Evolutionary conservation across 2,888 invertebrate species (phyloP).

Genomic region (Abscondita cerata): DNA sequence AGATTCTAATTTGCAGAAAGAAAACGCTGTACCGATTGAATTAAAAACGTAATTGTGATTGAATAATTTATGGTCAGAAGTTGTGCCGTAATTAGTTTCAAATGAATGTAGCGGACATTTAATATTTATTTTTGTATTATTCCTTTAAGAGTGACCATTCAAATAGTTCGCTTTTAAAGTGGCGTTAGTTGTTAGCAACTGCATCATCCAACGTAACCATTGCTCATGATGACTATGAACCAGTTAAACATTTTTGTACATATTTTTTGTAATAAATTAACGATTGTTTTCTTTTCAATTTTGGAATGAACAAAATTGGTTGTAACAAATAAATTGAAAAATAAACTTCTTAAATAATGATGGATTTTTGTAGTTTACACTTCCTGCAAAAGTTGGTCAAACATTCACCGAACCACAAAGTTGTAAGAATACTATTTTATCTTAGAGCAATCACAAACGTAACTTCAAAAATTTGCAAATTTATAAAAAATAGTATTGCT

Average conservation of each 20-base stretch:
- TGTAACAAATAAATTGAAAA: not conserved
- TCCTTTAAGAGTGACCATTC: not conserved
- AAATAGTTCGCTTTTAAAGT: constrained; percentile 17
- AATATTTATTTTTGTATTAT: not conserved
- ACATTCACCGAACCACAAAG: not conserved
- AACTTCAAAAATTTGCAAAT: no score
- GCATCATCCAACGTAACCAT: not conserved
- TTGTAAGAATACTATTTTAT: no score
- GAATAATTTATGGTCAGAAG: not conserved
- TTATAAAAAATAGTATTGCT: no score
- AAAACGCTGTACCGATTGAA: not conserved
- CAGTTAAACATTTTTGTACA: not conserved
- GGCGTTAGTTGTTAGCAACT: constrained; percentile 3
- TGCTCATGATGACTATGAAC: constrained; percentile 2
- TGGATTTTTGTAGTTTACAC: no score
- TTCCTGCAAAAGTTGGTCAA: constrained; percentile 6
- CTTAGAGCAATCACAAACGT: no score
- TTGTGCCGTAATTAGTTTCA: not conserved
- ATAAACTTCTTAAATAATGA: no score
- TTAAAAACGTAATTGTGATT: constrained; percentile 3
- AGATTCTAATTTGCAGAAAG: constrained; percentile 15
- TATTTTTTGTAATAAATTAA: not conserved
- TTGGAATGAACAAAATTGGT: not conserved
- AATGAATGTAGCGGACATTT: not conserved
- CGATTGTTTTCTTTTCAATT: not conserved